These are phyloP conservation scores for Kradibia gibbosae DNA, from an alignment of 1,140 invertebrate genomes.

Conservation along the genomic window DNA sequence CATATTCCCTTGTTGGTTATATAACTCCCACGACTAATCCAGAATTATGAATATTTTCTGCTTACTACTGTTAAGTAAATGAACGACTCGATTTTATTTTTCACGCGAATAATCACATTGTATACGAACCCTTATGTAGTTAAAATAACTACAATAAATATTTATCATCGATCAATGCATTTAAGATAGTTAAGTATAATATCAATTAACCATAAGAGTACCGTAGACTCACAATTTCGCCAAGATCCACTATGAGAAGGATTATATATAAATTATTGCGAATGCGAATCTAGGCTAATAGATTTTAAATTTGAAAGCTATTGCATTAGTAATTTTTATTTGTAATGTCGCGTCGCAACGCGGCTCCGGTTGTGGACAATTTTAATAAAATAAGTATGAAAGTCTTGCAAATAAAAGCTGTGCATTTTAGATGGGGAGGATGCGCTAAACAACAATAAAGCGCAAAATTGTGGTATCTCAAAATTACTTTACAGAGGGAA, in stretches of 20 bases:
- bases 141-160: neutral
- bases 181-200: neutral
- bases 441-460: neutral
- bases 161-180: neutral
- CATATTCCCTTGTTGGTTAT: slow-evolving; percentile 48
- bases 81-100: neutral
- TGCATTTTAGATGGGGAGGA: neutral
- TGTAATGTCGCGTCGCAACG: no score
- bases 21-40: slow-evolving; percentile 56
- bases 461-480: neutral
- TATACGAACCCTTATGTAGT: neutral
- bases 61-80: slow-evolving; percentile 42
- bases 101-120: no score
- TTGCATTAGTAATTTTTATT: no score
- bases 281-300: no score
- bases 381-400: no score
- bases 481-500: neutral
- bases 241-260: no score
- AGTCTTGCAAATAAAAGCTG: neutral
- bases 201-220: no score
- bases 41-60: slow-evolving; percentile 60
- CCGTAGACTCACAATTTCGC: no score
- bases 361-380: no score
- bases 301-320: no score
- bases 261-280: no score